These are phyloP conservation scores for Poecilia velifera DNA, from an alignment of 2,797 vertebrate species.

Conservation along the genomic window DNA sequence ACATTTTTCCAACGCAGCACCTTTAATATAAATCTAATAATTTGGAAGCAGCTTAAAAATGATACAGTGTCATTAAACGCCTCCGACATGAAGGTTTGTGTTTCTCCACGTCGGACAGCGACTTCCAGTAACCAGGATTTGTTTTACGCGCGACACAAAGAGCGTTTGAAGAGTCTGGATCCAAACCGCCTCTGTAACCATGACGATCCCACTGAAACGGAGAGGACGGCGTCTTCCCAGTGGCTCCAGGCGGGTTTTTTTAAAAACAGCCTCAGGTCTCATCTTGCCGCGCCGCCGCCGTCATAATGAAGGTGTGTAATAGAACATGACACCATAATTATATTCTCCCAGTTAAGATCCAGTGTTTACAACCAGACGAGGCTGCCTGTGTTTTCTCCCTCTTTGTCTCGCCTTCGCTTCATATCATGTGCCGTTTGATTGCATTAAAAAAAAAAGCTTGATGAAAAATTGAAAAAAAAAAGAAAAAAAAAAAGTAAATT, in stretches of 20 bases:
- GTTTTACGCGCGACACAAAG: not conserved
- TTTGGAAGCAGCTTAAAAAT: not conserved
- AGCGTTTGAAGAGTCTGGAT: constrained; percentile 13
- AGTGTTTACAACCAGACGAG: constrained; percentile 75
- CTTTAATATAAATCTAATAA: not conserved
- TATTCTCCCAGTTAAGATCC: constrained; percentile 75
- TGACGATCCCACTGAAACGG: not conserved
- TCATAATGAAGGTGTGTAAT: constrained; percentile 80
- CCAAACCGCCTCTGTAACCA: not conserved
- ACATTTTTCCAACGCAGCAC: not conserved
- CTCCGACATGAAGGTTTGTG: not conserved
- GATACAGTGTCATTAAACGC: not conserved
- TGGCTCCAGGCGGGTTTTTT: constrained; percentile 29
- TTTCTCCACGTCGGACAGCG: not conserved
- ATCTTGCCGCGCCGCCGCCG: constrained; percentile 33
- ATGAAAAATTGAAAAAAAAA: constrained; percentile 74
- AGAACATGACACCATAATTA: constrained; percentile 81
- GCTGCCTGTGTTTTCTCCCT: constrained; percentile 62
- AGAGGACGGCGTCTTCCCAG: constrained; percentile 18
- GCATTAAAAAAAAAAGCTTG: constrained; percentile 58
- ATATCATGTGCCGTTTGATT: constrained; percentile 75
- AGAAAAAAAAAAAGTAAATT: constrained; percentile 74
- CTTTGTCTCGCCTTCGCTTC: constrained; percentile 47
- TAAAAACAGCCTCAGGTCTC: constrained; percentile 46
- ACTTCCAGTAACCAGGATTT: not conserved